Base-by-base conservation (phyloP, 1,140 invertebrate species). In the Nasonia vitripennis region DNA sequence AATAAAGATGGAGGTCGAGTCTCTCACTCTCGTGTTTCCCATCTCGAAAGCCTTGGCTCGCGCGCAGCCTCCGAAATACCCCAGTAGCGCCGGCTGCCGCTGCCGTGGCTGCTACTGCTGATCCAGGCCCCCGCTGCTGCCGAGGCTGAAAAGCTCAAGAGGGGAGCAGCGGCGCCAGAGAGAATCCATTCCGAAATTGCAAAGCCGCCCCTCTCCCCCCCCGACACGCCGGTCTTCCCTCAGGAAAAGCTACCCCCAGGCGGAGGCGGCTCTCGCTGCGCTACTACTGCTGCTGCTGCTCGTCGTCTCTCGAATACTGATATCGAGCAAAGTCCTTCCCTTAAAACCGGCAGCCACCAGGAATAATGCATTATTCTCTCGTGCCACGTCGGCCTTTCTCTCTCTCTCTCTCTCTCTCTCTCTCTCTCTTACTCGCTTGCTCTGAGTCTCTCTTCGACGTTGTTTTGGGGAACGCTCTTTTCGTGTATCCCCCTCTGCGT, bases 101-200 rank as follows among this genome's bases (percentile, higher is more conserved):
- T 41, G 41, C 81, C 23, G 71, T 31, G 23, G 55, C 55, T 62
- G 75, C 31, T 82, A 48, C 48, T 10, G 73, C 82, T 84, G 82
- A 78, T 78, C 82, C 75, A 68, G 51, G 79, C 62, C 55, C 82
- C 67, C 34, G 62, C 75, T 45, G 71, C 12, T 37, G n/a, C n/a
- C 51, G 73, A 79, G 67, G 78, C 55, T 23, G 87, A 82, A 73
- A 75, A 81, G 48, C 23, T 62, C 20, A 78, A 75, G 85, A 71
- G 81, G 68, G 81, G 70, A 77, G 74, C 68, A 68, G 45, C 17
- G 79, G 78, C 34, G 77, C n/a, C 67, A 86, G 73, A 79, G 85
- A 78, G 92, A 92, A 92, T 93, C 92, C 92, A 93, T 92, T 93
- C 91, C 91, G 90, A 93, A 93, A 92, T 93, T 93, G 92, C 92